Evolutionary conservation across 2,113 vertebrate species (phyloP).

Genomic region (Glaucomys volans): DNA sequence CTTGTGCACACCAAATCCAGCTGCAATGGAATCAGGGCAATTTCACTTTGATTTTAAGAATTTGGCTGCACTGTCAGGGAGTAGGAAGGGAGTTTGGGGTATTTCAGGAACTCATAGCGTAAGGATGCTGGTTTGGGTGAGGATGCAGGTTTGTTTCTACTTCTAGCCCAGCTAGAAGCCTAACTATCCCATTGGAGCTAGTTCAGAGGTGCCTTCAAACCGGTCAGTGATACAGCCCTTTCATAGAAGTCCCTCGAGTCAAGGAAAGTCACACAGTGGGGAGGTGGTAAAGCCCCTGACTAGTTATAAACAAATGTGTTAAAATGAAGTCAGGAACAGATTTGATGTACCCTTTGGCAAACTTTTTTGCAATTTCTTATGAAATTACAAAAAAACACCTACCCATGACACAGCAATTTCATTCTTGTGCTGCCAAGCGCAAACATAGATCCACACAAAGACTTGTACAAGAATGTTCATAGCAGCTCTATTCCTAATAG

Average conservation of each 20-base stretch:
- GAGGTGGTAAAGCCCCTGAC: neutral
- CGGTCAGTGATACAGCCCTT: neutral
- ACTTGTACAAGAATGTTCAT: neutral
- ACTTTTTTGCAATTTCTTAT: neutral
- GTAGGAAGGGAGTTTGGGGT: neutral
- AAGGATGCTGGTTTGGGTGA: neutral
- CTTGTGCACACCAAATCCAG: neutral
- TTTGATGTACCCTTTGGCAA: neutral
- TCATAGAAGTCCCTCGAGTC: neutral
- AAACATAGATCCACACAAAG: slow-evolving; percentile 1
- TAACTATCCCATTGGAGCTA: neutral
- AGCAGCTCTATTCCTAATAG: neutral
- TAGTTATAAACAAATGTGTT: slow-evolving; percentile 3
- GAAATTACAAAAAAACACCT: neutral
- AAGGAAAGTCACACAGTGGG: neutral
- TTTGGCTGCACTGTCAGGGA: neutral
- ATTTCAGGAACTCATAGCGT: neutral
- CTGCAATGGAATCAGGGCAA: neutral
- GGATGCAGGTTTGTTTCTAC: neutral
- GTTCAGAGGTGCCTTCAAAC: neutral
- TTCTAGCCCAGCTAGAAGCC: neutral
- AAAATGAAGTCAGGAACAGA: neutral
- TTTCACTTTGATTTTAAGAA: neutral
- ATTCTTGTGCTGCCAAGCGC: neutral
- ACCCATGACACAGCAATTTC: neutral